Evolutionary conservation across 2,797 vertebrate species (phyloP), one percentile per base, ranked within the genome.

Genomic region (Halcyon leucocephala): DNA sequence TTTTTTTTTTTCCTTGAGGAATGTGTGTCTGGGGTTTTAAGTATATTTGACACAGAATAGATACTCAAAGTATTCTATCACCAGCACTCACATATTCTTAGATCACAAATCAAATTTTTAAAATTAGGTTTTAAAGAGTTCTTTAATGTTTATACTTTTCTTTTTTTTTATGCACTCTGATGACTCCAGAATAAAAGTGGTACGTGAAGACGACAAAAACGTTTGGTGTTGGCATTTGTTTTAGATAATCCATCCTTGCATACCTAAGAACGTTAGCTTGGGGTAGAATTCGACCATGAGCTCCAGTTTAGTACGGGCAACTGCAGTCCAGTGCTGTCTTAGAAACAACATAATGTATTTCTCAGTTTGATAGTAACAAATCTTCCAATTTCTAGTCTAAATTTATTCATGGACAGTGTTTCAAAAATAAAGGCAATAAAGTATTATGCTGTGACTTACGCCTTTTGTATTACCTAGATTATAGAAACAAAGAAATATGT

Each of bases 401-500:
- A 89, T 96, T 85, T 96, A 95, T 95, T 95, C 89, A 93, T 10
- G 81, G 92, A 82, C 81, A 89, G 44, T 17, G 14, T 73, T 94
- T 93, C 71, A 78, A 82, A 92, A 84, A 94, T 83, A 85, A 97
- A 85, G 31, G 84, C 41, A 93, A 71, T 93, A 85, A 92, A 74
- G 81, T 85, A 94, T 73, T 93, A 86, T 93, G 65, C 89, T 82
- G 73, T 70, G 86, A 89, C 88, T 96, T 96, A 93, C 3, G 51
- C 79, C 83, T 96, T 96, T 97, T 94, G 86, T 95, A 76, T 85
- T 82, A 81, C 74, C 93, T 89, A 92, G 90, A 93, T 95, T 92
- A 93, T 42, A 93, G 81, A 96, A 96, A 97, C 92, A 96, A 96
- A 92, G 81, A 89, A 92, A 92, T 82, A 79, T 95, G 92, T 96